Conservation (phyloP, 1,140 invertebrate genomes). For the Monochamus saltuarius region DNA sequence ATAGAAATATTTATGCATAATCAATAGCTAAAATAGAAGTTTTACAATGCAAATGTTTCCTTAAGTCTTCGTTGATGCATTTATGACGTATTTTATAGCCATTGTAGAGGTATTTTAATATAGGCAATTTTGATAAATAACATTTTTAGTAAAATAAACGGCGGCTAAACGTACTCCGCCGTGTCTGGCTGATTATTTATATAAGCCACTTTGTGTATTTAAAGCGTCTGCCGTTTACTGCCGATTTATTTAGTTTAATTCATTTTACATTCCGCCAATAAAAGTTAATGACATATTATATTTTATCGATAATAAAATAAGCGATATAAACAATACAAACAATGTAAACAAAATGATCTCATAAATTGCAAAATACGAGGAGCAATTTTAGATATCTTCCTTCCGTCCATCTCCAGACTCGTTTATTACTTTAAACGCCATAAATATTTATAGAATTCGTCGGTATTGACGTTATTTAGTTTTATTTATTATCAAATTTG, state of each 20-base stretch:
- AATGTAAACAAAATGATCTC: constrained; percentile 12
- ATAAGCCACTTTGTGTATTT: constrained; percentile 21
- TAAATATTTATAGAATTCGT: constrained; percentile 50
- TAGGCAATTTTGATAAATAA: background rate
- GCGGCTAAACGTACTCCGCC: background rate
- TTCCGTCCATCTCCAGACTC: constrained; percentile 27
- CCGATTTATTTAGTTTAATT: constrained; percentile 17
- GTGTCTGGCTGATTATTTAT: constrained; percentile 3
- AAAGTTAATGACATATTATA: constrained; percentile 20
- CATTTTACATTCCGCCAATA: constrained; percentile 1
- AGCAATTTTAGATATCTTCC: no score
- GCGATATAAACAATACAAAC: constrained; percentile 12
- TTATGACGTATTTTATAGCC: no score
- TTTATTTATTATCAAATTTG: constrained; percentile 54
- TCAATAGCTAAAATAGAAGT: no score
- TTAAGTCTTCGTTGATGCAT: no score
- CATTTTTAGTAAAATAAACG: background rate
- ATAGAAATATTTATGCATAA: no score
- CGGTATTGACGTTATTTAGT: constrained; percentile 49
- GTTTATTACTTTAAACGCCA: constrained; percentile 43
- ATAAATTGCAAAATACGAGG: background rate
- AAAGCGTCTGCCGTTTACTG: constrained; percentile 11
- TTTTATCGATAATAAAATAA: constrained; percentile 16
- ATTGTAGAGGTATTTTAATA: no score
- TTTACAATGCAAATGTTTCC: no score